phyloP scores from a whole-genome alignment of 2,888 invertebrate genomes.

The Caenorhabditis macrosperma region DNA sequence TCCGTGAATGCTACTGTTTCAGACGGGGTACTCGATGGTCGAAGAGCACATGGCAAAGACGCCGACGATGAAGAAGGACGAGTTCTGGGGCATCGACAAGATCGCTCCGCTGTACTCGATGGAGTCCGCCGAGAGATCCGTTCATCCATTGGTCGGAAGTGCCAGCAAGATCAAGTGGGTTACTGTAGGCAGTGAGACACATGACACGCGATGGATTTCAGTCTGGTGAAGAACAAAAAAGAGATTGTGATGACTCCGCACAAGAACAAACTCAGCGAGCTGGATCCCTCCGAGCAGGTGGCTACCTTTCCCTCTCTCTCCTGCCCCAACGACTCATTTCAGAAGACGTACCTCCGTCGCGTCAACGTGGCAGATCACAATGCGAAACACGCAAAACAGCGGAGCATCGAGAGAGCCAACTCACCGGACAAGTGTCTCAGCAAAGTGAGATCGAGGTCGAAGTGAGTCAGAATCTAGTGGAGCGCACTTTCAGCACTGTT shows the following conservation, averaged over 20 bases:
- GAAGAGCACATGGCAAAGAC: conserved; percentile 67
- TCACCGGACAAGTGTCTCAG: conserved; percentile 68
- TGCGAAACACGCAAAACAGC: conserved; percentile 62
- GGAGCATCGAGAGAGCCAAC: conserved; percentile 66
- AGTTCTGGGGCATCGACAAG: conserved; percentile 73
- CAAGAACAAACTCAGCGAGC: conserved; percentile 75
- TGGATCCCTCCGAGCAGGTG: conserved; percentile 68
- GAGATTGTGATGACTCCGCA: conserved; percentile 78
- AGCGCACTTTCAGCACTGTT: background rate
- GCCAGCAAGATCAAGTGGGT: conserved; percentile 77
- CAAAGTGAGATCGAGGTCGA: conserved; percentile 64
- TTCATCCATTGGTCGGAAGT: conserved; percentile 77
- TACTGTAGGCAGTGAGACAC: background rate
- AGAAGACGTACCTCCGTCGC: conserved; percentile 69
- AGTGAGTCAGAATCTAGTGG: conserved; percentile 46
- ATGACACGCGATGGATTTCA: conserved; percentile 41
- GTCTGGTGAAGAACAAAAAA: conserved; percentile 72
- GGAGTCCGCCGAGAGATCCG: conserved; percentile 75
- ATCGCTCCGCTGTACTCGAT: conserved; percentile 76
- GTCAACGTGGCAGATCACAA: conserved; percentile 76
- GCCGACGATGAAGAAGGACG: conserved; percentile 71
- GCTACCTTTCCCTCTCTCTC: too few relatives aligned
- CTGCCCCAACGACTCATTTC: background rate
- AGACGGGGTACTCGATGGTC: conserved; percentile 73
- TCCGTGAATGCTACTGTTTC: background rate